Evolutionary conservation across 2,888 invertebrate species (phyloP).

Genomic region (Heteromyza rotundicornis): DNA sequence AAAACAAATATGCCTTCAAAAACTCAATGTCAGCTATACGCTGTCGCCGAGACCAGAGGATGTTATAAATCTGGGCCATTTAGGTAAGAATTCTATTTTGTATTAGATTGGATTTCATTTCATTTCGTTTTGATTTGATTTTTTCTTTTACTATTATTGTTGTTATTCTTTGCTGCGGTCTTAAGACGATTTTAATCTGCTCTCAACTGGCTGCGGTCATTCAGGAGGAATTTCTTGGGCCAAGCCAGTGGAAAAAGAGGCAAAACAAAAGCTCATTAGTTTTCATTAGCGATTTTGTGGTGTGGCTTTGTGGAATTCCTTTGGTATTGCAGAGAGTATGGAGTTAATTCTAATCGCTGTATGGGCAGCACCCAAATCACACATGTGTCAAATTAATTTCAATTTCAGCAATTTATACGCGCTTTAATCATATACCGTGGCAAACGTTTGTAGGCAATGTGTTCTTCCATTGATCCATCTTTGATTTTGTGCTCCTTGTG

Average conservation of each 20-base stretch:
- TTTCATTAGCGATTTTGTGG: conserved; percentile 3
- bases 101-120: neutral
- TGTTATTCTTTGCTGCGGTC: too few relatives aligned
- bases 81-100: neutral
- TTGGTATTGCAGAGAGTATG: neutral
- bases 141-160: too few relatives aligned
- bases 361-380: neutral
- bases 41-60: neutral
- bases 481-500: too few relatives aligned
- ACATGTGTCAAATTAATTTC: conserved; percentile 5
- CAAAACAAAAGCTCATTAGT: conserved; percentile 9
- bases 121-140: neutral
- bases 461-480: too few relatives aligned
- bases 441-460: too few relatives aligned
- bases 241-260: too few relatives aligned
- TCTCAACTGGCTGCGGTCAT: neutral
- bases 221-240: neutral
- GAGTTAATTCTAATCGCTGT: neutral
- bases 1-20: neutral
- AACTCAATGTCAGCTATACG: neutral
- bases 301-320: conserved; percentile 1
- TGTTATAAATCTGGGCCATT: conserved; percentile 1
- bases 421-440: too few relatives aligned
- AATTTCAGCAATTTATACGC: too few relatives aligned
- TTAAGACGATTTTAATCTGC: neutral